Conservation (phyloP, 2,797 vertebrate species). For the Hemitrygon akajei region DNA sequence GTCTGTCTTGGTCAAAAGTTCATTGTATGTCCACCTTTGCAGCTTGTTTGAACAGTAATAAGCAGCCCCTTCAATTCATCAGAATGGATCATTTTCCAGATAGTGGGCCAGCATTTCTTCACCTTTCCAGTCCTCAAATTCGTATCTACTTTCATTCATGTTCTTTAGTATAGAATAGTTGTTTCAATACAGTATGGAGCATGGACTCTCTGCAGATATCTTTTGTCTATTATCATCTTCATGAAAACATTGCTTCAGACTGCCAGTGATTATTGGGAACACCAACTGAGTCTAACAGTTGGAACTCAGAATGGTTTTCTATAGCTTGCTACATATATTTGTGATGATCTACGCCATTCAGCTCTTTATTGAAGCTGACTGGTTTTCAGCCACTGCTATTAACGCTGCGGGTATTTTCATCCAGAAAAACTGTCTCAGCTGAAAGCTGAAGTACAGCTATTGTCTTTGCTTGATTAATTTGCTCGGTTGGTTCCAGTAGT, state of each 20-base stretch:
- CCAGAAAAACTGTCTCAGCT: not conserved
- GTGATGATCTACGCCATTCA: not conserved
- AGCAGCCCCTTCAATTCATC: not conserved
- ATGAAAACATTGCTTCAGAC: not conserved
- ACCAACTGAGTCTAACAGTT: constrained; percentile 6
- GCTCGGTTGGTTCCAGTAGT: not conserved
- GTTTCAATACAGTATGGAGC: not conserved
- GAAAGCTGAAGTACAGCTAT: not conserved
- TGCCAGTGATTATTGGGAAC: constrained; percentile 23
- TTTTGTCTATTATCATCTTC: not conserved
- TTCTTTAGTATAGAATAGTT: not conserved
- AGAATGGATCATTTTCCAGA: not conserved
- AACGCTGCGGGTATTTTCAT: constrained; percentile 7
- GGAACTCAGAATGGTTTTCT: not conserved
- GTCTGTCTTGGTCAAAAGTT: not conserved
- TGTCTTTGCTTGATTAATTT: not conserved
- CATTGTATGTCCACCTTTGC: not conserved
- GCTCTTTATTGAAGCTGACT: constrained; percentile 18
- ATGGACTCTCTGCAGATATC: not conserved
- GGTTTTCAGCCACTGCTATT: constrained; percentile 19
- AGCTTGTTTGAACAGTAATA: not conserved
- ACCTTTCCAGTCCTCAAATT: not conserved
- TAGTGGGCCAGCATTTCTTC: not conserved
- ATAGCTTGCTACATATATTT: constrained; percentile 9
- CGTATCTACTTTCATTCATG: not conserved